phyloP scores from a whole-genome alignment of 2,113 vertebrate species.

The Myrmecophaga tridactyla region DNA sequence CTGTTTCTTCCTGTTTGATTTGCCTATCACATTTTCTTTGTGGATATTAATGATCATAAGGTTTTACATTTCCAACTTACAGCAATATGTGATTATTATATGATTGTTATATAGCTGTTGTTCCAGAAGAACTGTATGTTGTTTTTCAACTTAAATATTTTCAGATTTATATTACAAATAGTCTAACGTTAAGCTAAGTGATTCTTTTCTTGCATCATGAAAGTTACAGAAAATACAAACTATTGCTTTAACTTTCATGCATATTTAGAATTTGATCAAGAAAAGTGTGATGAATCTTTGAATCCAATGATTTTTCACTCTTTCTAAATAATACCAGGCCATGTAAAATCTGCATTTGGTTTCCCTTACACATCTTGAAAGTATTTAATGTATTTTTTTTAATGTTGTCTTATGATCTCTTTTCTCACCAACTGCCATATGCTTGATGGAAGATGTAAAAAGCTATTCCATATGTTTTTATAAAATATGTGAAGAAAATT shows the following conservation, averaged over 20 bases:
- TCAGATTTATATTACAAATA: neutral
- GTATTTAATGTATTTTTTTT: conserved; percentile 56
- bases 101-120: neutral
- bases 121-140: neutral
- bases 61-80: neutral
- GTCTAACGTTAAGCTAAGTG: neutral
- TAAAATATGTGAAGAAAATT: conserved; percentile 70
- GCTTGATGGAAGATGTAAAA: conserved; percentile 62
- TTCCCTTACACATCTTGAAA: conserved; percentile 72
- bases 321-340: conserved; percentile 14
- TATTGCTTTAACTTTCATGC: neutral
- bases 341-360: conserved; percentile 59
- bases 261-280: conserved; percentile 25
- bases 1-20: neutral
- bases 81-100: neutral
- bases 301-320: conserved; percentile 15
- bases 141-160: neutral
- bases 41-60: neutral
- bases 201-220: neutral
- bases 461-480: conserved; percentile 67
- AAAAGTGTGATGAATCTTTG: conserved; percentile 40
- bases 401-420: conserved; percentile 71
- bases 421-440: conserved; percentile 74
- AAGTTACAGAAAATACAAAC: neutral
- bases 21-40: neutral